These are phyloP conservation scores for Hyperoplus lanceolatus DNA, from an alignment of 2,797 vertebrate species.

Conservation along the genomic window DNA sequence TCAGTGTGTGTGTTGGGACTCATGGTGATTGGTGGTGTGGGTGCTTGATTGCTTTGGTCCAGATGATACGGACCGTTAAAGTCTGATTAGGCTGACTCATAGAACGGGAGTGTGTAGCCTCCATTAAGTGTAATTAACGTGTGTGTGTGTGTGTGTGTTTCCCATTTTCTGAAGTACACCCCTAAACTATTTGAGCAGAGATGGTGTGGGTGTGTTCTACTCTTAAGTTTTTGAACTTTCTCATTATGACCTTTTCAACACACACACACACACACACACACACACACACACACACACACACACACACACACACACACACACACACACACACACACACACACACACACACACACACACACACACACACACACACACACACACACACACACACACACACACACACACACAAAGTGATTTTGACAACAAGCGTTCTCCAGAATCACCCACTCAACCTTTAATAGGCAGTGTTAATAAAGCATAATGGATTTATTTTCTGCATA, in stretches of 20 bases:
- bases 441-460: background rate
- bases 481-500: background rate
- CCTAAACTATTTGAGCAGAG: background rate
- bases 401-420: too few species aligned
- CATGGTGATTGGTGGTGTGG: constrained; percentile 41
- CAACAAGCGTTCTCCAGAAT: too few species aligned
- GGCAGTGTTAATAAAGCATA: background rate
- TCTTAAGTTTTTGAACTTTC: too few species aligned
- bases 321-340: too few species aligned
- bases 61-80: constrained; percentile 46
- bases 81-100: constrained; percentile 56
- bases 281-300: too few species aligned
- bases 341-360: too few species aligned
- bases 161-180: constrained; percentile 24
- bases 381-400: too few species aligned
- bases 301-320: too few species aligned
- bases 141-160: constrained; percentile 17
- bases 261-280: too few species aligned
- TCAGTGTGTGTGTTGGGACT: constrained; percentile 16
- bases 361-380: too few species aligned
- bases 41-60: constrained; percentile 52
- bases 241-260: too few species aligned
- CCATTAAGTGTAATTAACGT: constrained; percentile 48
- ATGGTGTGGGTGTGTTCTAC: too few species aligned
- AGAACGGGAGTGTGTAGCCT: constrained; percentile 24